Percentiles rank a stretch among this genome's conserved stretches.
Conservation (phyloP, 2,888 invertebrate species). For the Byasa hedistus region DNA sequence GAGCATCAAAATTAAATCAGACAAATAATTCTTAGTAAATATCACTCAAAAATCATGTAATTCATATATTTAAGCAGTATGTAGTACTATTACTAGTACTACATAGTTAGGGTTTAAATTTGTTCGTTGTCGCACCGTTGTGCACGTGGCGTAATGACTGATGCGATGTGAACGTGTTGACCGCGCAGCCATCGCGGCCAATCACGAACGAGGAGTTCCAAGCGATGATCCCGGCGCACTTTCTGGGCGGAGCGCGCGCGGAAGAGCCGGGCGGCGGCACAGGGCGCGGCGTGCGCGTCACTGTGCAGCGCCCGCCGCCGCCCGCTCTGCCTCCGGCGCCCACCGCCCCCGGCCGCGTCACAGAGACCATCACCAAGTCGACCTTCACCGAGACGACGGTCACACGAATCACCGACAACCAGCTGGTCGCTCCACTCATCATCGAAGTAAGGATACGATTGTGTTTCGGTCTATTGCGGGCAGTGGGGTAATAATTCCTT, state of each 20-base stretch:
- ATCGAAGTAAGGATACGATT: constrained; percentile 85
- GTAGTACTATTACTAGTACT: too few species aligned
- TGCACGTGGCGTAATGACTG: constrained; percentile 36
- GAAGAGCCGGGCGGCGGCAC: constrained; percentile 53
- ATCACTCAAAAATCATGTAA: not conserved
- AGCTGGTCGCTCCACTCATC: constrained; percentile 90
- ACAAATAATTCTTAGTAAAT: not conserved
- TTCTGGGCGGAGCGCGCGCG: constrained; percentile 79
- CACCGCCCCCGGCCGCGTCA: constrained; percentile 90
- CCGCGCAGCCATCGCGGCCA: constrained; percentile 86
- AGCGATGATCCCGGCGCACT: constrained; percentile 96
- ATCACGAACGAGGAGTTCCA: constrained; percentile 96
- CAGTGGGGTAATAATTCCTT: constrained; percentile 4
- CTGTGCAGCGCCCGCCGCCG: constrained; percentile 91
- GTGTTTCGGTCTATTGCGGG: constrained; percentile 13
- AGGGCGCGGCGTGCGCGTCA: constrained; percentile 78
- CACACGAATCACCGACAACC: constrained; percentile 95
- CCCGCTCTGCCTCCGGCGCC: constrained; percentile 89
- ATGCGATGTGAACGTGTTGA: constrained; percentile 77
- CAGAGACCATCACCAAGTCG: constrained; percentile 97
- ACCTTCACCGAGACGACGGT: constrained; percentile 97
- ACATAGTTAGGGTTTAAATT: too few species aligned
- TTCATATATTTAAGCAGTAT: too few species aligned
- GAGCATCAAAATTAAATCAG: not conserved
- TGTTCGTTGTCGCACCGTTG: not conserved